Evolutionary conservation across 2,888 invertebrate species (phyloP).

Genomic region (Epirrita christyi): DNA sequence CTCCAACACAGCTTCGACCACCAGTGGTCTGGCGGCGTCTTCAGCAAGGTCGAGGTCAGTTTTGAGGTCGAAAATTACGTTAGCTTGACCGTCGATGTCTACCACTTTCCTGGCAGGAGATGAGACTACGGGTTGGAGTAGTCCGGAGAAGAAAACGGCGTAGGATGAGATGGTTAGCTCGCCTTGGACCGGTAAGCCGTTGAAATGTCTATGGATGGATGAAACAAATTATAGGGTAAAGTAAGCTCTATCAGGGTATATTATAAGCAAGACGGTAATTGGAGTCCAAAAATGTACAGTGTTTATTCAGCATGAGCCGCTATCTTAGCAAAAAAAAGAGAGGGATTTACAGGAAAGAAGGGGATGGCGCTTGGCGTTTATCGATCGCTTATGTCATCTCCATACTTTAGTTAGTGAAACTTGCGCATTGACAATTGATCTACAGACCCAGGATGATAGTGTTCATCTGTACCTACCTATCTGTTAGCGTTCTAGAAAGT

Average conservation of each 20-base stretch:
- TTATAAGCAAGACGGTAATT: not conserved
- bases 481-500: too few relatives aligned
- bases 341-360: too few relatives aligned
- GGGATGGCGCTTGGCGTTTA: too few relatives aligned
- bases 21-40: conserved; percentile 92
- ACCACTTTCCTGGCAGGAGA: conserved; percentile 89
- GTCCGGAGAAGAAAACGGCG: conserved; percentile 91
- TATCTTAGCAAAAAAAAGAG: too few relatives aligned
- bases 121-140: conserved; percentile 91
- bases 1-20: conserved; percentile 95
- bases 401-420: too few relatives aligned
- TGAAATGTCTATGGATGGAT: conserved; percentile 87
- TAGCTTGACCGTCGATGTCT: conserved; percentile 86
- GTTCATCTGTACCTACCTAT: too few relatives aligned
- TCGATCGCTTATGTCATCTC: too few relatives aligned
- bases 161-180: conserved; percentile 93
- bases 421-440: too few relatives aligned
- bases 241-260: not conserved
- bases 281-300: not conserved
- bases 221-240: not conserved
- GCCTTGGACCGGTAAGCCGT: conserved; percentile 94
- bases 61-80: conserved; percentile 91
- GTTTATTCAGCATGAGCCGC: too few relatives aligned
- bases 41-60: conserved; percentile 89
- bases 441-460: too few relatives aligned